phyloP scores from a whole-genome alignment of 2,888 invertebrate species.

The Euproctis similis region DNA sequence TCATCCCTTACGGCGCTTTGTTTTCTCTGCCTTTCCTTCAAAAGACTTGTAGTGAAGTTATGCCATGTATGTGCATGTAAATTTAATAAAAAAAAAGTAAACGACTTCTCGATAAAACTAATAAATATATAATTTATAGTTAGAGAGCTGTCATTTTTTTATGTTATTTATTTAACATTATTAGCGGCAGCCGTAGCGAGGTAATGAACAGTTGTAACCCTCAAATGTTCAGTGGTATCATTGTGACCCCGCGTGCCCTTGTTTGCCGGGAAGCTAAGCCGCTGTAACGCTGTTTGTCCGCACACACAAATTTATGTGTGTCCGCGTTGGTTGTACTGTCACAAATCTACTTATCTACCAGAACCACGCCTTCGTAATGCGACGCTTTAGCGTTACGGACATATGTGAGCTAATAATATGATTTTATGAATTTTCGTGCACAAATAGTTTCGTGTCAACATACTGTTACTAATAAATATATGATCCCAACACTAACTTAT shows the following conservation, averaged over 20 bases:
- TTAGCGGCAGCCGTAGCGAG: constrained; percentile 36
- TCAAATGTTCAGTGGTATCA: constrained; percentile 45
- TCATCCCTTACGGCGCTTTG: no score
- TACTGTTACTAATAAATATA: no score
- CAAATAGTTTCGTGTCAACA: constrained; percentile 11
- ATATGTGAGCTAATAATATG: constrained; percentile 45
- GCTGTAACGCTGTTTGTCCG: constrained; percentile 66
- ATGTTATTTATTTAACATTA: constrained; percentile 24
- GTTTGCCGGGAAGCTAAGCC: constrained; percentile 69
- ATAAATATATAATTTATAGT: constrained; percentile 1
- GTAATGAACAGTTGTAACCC: constrained; percentile 55
- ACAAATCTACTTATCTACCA: constrained; percentile 74
- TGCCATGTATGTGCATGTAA: no score
- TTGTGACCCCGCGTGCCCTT: constrained; percentile 48
- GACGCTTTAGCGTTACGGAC: constrained; percentile 37
- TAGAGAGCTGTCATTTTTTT: constrained; percentile 15
- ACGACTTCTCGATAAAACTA: no score
- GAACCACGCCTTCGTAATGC: constrained; percentile 63
- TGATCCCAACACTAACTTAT: no score
- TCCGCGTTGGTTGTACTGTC: constrained; percentile 58
- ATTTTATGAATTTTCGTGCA: constrained; percentile 20
- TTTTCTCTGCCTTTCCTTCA: no score
- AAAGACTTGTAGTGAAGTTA: no score
- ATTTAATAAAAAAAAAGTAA: no score
- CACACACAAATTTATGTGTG: constrained; percentile 71